Conservation (phyloP, 2,888 invertebrate species). For the Xestia xanthographa region DNA sequence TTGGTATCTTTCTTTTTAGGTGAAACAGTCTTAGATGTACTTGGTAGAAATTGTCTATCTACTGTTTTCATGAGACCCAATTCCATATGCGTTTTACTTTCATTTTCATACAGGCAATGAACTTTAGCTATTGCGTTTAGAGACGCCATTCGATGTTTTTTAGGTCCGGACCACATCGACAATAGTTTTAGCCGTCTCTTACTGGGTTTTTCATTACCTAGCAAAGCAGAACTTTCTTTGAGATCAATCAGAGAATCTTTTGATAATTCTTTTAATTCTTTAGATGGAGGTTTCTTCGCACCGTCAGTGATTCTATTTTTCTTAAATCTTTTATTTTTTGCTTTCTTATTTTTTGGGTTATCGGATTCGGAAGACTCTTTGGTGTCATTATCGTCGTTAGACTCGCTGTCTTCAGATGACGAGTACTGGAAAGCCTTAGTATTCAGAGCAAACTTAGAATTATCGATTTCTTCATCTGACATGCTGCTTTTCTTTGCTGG, state of each 20-base stretch:
- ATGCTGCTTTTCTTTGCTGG: conserved; percentile 77
- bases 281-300: conserved; percentile 82
- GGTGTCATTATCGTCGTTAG: conserved; percentile 86
- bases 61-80: conserved; percentile 89
- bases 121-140: conserved; percentile 97
- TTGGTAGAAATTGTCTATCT: conserved; percentile 86
- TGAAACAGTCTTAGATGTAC: conserved; percentile 87
- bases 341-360: conserved; percentile 80
- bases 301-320: conserved; percentile 80
- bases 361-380: conserved; percentile 87
- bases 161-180: conserved; percentile 94
- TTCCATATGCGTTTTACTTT: conserved; percentile 93
- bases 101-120: conserved; percentile 97
- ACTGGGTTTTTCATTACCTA: conserved; percentile 85
- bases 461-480: conserved; percentile 86
- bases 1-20: conserved; percentile 87
- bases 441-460: conserved; percentile 85
- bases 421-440: conserved; percentile 81
- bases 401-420: conserved; percentile 88
- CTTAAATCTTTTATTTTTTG: conserved; percentile 85
- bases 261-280: conserved; percentile 87
- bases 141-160: conserved; percentile 96
- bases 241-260: conserved; percentile 86
- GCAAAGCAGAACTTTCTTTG: conserved; percentile 81
- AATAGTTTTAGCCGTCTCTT: conserved; percentile 91